phyloP scores from a whole-genome alignment of 2,113 vertebrate species.

The Solea senegalensis region DNA sequence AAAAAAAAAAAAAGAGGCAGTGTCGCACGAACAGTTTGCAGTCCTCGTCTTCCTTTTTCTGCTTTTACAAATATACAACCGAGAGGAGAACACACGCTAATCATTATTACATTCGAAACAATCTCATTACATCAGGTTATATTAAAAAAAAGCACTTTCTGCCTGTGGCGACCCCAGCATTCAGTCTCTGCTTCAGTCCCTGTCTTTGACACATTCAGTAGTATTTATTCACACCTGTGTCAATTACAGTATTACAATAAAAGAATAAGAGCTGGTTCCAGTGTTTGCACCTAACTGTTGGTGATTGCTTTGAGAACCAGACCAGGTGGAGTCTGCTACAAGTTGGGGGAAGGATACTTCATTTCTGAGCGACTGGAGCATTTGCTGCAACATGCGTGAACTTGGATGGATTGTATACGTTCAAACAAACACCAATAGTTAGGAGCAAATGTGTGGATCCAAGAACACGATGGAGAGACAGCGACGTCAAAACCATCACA shows the following conservation, averaged over 20 bases:
- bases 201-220: constrained; percentile 73
- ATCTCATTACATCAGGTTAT: constrained; percentile 59
- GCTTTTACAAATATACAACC: constrained; percentile 47
- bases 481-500: constrained; percentile 9
- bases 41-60: constrained; percentile 47
- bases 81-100: constrained; percentile 44
- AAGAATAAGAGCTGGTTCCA: constrained; percentile 36
- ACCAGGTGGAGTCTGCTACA: constrained; percentile 23
- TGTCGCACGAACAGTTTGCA: constrained; percentile 42
- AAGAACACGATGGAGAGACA: constrained; percentile 18
- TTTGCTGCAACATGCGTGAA: constrained; percentile 16
- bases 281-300: constrained; percentile 23
- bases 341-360: constrained; percentile 4
- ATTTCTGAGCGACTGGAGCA: background rate
- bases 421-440: constrained; percentile 36
- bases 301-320: constrained; percentile 16
- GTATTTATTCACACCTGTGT: constrained; percentile 61
- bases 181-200: constrained; percentile 50
- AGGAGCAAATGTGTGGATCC: constrained; percentile 24
- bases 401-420: background rate
- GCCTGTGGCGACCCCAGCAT: constrained; percentile 48
- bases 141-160: constrained; percentile 45
- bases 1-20: constrained; percentile 34
- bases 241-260: constrained; percentile 33
- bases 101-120: constrained; percentile 70